Conservation (phyloP, 1,140 invertebrate genomes). For the Argopecten irradians region DNA sequence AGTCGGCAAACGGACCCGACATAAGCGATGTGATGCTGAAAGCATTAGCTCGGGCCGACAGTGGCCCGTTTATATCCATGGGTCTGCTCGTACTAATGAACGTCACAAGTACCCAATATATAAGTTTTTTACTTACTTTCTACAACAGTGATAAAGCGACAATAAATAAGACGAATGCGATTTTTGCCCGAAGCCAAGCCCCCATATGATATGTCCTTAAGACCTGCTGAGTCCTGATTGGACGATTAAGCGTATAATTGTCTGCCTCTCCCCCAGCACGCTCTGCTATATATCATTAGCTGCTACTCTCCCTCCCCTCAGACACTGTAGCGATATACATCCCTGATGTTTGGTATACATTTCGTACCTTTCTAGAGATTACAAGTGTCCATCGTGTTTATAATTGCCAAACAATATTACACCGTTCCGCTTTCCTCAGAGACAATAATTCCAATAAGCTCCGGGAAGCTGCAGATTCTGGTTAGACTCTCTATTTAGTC, state of each 20-base stretch:
- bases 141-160: slow-evolving; percentile 35
- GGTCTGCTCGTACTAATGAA: slow-evolving; percentile 19
- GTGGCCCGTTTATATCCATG: slow-evolving; percentile 53
- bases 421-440: background rate
- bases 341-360: slow-evolving; percentile 22
- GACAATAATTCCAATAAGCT: slow-evolving; percentile 17
- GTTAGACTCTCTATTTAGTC: background rate
- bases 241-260: slow-evolving; percentile 1
- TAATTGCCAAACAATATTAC: slow-evolving; percentile 11
- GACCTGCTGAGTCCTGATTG: background rate
- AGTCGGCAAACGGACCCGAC: slow-evolving; percentile 62
- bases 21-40: slow-evolving; percentile 70
- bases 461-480: background rate
- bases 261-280: background rate
- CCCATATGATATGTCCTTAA: slow-evolving; percentile 12
- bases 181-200: slow-evolving; percentile 32
- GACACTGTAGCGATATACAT: background rate
- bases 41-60: slow-evolving; percentile 67
- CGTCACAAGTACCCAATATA: slow-evolving; percentile 19
- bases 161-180: slow-evolving; percentile 44
- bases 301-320: background rate
- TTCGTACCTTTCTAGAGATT: slow-evolving; percentile 16
- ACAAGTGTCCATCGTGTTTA: background rate
- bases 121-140: slow-evolving; percentile 40
- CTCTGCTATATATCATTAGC: slow-evolving; percentile 7